These are phyloP conservation scores for Conus canariensis DNA, from an alignment of 2,888 invertebrate genomes.

Conservation along the genomic window DNA sequence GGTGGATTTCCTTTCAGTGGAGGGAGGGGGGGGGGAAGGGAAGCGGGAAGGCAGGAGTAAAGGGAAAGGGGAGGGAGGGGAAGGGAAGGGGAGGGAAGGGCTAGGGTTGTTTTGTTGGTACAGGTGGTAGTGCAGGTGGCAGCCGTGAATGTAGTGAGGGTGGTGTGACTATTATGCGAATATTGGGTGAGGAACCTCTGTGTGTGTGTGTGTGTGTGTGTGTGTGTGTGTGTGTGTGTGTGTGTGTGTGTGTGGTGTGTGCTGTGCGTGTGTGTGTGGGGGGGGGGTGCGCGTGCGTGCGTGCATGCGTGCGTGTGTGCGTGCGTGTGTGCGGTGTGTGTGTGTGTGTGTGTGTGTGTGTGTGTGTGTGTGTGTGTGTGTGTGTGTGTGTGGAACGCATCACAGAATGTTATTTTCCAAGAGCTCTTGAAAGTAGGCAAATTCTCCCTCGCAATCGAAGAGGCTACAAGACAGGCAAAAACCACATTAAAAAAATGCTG, in stretches of 20 bases:
- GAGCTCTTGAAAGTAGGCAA: neutral
- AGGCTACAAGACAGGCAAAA: too few species aligned
- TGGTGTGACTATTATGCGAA: neutral
- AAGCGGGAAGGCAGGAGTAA: too few species aligned
- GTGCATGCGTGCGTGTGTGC: neutral
- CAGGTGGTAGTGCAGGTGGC: too few species aligned
- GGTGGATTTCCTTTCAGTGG: too few species aligned
- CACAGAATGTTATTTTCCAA: neutral
- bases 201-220: slow-evolving; percentile 20
- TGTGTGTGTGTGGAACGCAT: slow-evolving; percentile 15
- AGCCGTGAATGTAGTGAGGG: too few species aligned
- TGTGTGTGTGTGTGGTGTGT: neutral
- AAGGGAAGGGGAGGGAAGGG: too few species aligned
- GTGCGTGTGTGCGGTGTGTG: neutral
- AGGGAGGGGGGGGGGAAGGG: too few species aligned
- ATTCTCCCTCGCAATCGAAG: too few species aligned
- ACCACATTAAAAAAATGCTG: too few species aligned
- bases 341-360: neutral
- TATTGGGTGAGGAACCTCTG: neutral
- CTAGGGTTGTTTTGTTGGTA: too few species aligned
- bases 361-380: slow-evolving; percentile 4
- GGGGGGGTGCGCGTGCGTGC: neutral
- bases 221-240: slow-evolving; percentile 9
- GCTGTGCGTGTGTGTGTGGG: too few species aligned
- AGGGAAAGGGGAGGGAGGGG: too few species aligned